phyloP scores from a whole-genome alignment of 2,888 invertebrate species.

The Teleogryllus oceanicus region DNA sequence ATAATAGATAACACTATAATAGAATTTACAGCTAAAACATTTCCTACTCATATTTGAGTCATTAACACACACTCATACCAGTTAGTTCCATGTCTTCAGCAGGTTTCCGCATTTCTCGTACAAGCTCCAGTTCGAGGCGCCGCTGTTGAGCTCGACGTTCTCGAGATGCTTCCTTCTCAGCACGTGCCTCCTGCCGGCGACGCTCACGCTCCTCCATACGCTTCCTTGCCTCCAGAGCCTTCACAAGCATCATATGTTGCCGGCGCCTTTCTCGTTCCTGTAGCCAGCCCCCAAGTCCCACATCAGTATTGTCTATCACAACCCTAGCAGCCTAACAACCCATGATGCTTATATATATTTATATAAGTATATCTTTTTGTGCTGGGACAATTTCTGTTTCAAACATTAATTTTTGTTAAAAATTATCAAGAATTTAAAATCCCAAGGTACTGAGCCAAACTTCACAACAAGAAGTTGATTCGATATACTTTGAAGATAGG shows the following conservation, averaged over 20 bases:
- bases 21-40: neutral
- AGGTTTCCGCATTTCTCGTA: constrained; percentile 75
- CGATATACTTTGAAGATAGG: too few species aligned
- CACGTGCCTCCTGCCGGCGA: constrained; percentile 68
- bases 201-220: constrained; percentile 83
- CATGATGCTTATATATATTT: too few species aligned
- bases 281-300: neutral
- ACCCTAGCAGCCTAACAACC: too few species aligned
- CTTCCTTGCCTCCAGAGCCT: constrained; percentile 80
- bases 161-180: constrained; percentile 79
- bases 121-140: constrained; percentile 62
- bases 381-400: too few species aligned
- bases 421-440: too few species aligned
- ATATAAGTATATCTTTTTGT: too few species aligned
- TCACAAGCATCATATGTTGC: constrained; percentile 85
- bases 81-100: constrained; percentile 86
- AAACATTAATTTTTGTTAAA: too few species aligned
- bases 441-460: too few species aligned
- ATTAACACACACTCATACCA: constrained; percentile 43
- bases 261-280: constrained; percentile 84
- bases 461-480: too few species aligned
- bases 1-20: neutral
- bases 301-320: too few species aligned
- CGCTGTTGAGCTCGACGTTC: constrained; percentile 78
- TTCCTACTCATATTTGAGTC: neutral